Conservation (phyloP, 2,888 invertebrate species). For the Dendrolimus houi region DNA sequence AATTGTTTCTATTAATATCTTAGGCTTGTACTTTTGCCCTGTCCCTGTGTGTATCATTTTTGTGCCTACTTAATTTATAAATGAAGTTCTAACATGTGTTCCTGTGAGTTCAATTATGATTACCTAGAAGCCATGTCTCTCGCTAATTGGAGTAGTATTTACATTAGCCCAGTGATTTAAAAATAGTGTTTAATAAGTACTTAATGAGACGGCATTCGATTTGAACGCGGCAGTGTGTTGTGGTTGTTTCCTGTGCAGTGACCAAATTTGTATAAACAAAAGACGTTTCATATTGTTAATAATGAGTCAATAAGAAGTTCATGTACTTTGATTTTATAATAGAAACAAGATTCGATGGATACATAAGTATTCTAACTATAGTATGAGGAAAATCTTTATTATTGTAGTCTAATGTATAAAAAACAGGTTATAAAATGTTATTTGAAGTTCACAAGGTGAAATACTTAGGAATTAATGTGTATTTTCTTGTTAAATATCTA, state of each 20-base stretch:
- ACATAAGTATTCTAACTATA: too few species aligned
- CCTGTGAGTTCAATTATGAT: constrained; percentile 8
- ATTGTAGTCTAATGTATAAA: too few species aligned
- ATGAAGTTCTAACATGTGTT: constrained; percentile 17
- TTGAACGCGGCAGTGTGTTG: background rate
- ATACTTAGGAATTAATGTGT: too few species aligned
- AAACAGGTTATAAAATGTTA: too few species aligned
- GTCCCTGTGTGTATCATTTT: background rate
- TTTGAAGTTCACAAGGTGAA: too few species aligned
- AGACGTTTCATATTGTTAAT: constrained; percentile 10
- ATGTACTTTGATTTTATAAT: background rate
- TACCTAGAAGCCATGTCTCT: constrained; percentile 19
- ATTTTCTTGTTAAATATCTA: too few species aligned
- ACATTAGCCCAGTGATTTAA: constrained; percentile 14
- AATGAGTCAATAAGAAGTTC: background rate
- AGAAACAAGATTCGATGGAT: too few species aligned
- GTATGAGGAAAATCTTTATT: too few species aligned
- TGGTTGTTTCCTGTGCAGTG: constrained; percentile 16
- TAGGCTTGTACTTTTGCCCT: constrained; percentile 38
- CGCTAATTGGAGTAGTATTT: constrained; percentile 23
- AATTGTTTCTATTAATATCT: constrained; percentile 64
- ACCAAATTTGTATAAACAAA: constrained; percentile 35
- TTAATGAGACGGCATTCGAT: background rate
- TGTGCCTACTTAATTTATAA: constrained; percentile 10
- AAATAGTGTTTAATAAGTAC: constrained; percentile 1